phyloP scores from a whole-genome alignment of 2,113 vertebrate species.

The Athene cunicularia region DNA sequence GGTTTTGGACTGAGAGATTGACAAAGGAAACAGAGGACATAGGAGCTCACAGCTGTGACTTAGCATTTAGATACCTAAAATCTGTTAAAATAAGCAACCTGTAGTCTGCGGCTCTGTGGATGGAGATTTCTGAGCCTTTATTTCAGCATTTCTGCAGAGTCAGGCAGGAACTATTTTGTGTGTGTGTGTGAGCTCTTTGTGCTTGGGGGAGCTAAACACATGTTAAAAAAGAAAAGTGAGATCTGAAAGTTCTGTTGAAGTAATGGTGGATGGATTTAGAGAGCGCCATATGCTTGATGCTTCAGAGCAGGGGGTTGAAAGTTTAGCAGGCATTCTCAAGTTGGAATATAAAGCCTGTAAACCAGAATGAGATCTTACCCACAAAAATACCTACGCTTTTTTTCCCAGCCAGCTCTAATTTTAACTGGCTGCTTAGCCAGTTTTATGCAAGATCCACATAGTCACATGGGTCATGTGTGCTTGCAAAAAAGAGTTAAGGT shows the following conservation, averaged over 20 bases:
- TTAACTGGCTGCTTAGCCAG: not conserved
- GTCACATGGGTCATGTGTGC: rapidly evolving
- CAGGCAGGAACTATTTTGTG: not conserved
- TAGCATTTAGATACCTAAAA: not conserved
- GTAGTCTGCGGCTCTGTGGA: not conserved
- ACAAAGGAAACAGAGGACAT: not conserved
- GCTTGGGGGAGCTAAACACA: not conserved
- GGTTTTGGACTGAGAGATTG: not conserved
- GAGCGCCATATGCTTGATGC: not conserved
- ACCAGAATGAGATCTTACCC: not conserved
- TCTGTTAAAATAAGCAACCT: not conserved
- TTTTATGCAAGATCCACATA: not conserved
- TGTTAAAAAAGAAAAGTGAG: not conserved
- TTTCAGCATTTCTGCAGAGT: not conserved
- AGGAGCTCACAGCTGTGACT: not conserved
- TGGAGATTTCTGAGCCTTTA: not conserved
- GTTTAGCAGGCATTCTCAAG: not conserved
- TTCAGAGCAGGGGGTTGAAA: not conserved
- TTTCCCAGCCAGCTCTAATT: not conserved
- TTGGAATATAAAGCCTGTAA: not conserved
- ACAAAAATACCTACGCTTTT: not conserved
- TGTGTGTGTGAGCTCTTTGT: not conserved
- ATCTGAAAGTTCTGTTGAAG: not conserved
- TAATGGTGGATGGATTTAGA: not conserved
- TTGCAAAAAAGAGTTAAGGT: not conserved